Base-by-base conservation (phyloP, 2,797 vertebrate genomes). In the Diplodus puntazzo region DNA sequence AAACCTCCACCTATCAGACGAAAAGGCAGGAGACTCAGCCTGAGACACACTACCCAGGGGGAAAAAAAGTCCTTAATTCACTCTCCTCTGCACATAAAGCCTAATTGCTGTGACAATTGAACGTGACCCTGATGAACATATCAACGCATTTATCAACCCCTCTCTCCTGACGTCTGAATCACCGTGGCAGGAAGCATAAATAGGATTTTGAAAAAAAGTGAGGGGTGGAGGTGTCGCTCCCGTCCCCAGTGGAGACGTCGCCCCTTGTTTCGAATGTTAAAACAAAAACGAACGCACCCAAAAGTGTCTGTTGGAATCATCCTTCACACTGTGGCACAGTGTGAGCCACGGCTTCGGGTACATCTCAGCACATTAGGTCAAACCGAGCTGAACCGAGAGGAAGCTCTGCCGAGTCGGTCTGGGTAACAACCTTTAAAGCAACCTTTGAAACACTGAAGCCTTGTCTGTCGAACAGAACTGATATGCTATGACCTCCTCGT, bases 121-220 rank as follows among this genome's bases (percentile, higher is more conserved):
- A 84, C 60, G 60, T 46, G 52, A 84, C 68, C 73, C 79, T 75
- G 42, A 67, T 65, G 14, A 82, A 43, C 39, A 53, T 59, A 75
- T 72, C 39, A 61, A 70, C 49, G 42, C 69, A 67, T 67, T 42
- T 46, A 55, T 76, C 71, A 59, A 30, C 55, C n/a, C 39, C 30
- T 62, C 50, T 62, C n/a, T 42, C 23, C n/a, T 48, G 55, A 52
- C 12, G 3, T 62, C 1, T 57, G 11, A 58, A 52, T 46, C 39
- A 18, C 27, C 23, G 43, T 0, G 12, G 5, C 67, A 21, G 54
- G 54, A 58, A 25, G 16, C 52, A 13, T 55, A 45, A 58, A 58
- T 11, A 27, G 42, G 23, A 69, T 25, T 61, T 5, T 60, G 49
- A n/a, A 39, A 42, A n/a, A 30, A n/a, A 30, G 27, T 20, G 60